A percentile compares a stretch with the other conserved stretches of the same genome.
Evolutionary conservation across 2,797 vertebrate genomes (phyloP).

Genomic region (Parauchenoglanis punctatus): DNA sequence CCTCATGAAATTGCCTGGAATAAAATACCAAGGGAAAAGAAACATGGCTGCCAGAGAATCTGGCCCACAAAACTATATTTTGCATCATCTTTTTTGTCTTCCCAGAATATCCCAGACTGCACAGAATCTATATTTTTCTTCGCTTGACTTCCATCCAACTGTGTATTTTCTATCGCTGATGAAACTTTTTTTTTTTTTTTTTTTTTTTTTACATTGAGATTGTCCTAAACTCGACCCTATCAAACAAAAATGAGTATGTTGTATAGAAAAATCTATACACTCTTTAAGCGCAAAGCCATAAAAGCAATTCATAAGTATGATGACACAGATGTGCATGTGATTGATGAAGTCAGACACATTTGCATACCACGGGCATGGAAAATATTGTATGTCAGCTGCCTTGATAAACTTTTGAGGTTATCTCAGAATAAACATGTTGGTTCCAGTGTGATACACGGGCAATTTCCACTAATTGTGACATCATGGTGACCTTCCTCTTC

Average conservation of each 20-base stretch:
- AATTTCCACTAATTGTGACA: slow-evolving; percentile 20
- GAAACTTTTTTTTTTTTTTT: background rate
- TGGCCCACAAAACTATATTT: slow-evolving; percentile 25
- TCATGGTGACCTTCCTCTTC: slow-evolving; percentile 34
- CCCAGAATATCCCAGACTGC: slow-evolving; percentile 42
- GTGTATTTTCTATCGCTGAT: slow-evolving; percentile 39
- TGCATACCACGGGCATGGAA: slow-evolving; percentile 36
- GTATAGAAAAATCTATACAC: background rate
- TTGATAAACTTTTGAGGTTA: slow-evolving; percentile 30
- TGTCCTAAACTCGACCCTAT: background rate
- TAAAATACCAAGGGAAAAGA: background rate
- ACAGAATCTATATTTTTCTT: slow-evolving; percentile 32
- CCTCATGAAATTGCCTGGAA: background rate
- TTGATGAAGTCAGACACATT: slow-evolving; percentile 10
- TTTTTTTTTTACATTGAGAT: background rate
- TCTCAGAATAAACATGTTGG: slow-evolving; percentile 31
- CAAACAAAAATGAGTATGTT: background rate
- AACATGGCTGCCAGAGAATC: slow-evolving; percentile 26
- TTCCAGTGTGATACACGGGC: slow-evolving; percentile 27
- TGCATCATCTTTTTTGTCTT: slow-evolving; percentile 39
- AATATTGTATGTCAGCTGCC: slow-evolving; percentile 7
- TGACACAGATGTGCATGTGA: background rate
- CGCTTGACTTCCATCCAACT: slow-evolving; percentile 29
- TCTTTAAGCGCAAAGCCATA: background rate
- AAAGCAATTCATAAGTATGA: background rate